Evolutionary conservation across 2,113 vertebrate species (phyloP), one percentile per base, ranked within the genome.

Genomic region (Dolichallabes microphthalmus): DNA sequence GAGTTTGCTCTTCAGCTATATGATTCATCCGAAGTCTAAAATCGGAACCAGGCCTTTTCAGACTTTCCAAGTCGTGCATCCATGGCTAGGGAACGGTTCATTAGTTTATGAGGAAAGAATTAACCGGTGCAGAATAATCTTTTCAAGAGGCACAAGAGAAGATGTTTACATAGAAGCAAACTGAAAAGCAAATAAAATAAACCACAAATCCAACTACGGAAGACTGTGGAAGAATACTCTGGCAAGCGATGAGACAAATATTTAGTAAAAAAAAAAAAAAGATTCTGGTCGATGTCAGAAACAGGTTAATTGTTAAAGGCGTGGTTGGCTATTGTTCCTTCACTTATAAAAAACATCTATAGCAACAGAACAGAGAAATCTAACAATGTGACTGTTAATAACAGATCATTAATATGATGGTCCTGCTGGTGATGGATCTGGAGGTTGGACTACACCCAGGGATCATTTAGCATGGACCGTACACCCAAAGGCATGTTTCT

Each of bases 41-140:
- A 73, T 57, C 17, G 30, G 30, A 60, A 39, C 82, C 82, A 83
- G 66, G 55, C 71, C 53, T 76, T 75, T 84, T 25, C 73, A 63
- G 2, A 61, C 69, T 75, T 63, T 74, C 58, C 76, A 60, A 60
- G 76, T 39, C 5, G 20, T 39, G 76, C 55, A n/a, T 60, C 32
- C 39, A 45, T 61, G 27, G 71, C 71, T 22, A 52, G 55, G 13
- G 27, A 84, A 50, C 64, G 73, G 39, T 53, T 84, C 39, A 64
- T 71, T 39, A 66, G 30, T 52, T 88, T 27, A 2, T 22, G 27
- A 61, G 52, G 71, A 64, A 32, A 32, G 20, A 32, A 39, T 77
- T 84, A 52, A 76, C 15, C 53, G 25, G 22, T 4, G 20, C 55
- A 75, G 55, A 75, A 75, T 20, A 30, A 58, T 19, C 27, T 30